Percentiles rank a stretch among this genome's conserved stretches.
These are phyloP conservation scores for Xyrauchen texanus DNA, from an alignment of 2,113 vertebrate species.

Conservation along the genomic window DNA sequence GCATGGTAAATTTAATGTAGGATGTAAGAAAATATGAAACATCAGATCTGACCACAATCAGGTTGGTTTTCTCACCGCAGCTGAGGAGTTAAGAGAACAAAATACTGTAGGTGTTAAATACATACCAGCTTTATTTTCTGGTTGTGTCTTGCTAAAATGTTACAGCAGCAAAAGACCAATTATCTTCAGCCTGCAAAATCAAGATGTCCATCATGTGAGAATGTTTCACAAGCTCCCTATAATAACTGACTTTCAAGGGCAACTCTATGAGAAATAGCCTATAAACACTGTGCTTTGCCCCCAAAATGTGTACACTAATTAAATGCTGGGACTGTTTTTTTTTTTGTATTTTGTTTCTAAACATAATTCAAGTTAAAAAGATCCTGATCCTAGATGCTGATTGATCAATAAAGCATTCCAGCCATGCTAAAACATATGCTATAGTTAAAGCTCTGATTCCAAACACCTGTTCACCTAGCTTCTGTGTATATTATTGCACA, in stretches of 20 bases:
- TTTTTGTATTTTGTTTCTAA: no score
- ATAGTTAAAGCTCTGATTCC: no score
- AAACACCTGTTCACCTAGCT: no score
- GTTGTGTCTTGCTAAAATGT: conserved; percentile 5
- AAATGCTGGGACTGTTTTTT: no score
- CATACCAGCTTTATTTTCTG: conserved; percentile 32
- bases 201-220: not conserved
- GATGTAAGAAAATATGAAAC: conserved; percentile 26
- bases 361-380: no score
- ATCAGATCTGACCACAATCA: conserved; percentile 37
- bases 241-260: not conserved
- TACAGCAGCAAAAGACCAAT: not conserved
- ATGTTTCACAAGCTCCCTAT: no score
- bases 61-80: conserved; percentile 33
- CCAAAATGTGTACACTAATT: no score
- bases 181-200: conserved; percentile 11
- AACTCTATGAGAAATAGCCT: not conserved
- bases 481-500: no score
- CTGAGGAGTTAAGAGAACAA: conserved; percentile 26
- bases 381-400: no score
- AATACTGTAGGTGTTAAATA: conserved; percentile 39
- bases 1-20: conserved; percentile 5
- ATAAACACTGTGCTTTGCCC: not conserved
- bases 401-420: no score
- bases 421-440: no score